Evolutionary conservation across 1,140 invertebrate genomes (phyloP).

Genomic region (Bombus huntii): DNA sequence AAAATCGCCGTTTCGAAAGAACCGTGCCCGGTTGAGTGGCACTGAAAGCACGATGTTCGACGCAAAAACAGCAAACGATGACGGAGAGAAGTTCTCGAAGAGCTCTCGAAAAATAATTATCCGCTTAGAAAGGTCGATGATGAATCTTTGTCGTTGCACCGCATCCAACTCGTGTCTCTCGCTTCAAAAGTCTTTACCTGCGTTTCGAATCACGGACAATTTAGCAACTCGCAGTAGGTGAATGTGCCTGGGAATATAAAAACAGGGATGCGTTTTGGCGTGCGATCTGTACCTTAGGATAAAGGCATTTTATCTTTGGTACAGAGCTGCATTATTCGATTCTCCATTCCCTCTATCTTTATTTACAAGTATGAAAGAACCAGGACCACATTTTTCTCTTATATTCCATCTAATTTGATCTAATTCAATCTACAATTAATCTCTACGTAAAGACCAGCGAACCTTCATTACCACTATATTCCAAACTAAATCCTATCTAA

Average conservation of each 20-base stretch:
- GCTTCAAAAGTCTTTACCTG: conserved; percentile 15
- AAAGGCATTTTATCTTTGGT: neutral
- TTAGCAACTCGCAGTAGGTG: neutral
- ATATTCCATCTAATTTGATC: no score
- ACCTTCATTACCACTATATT: neutral
- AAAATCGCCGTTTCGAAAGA: neutral
- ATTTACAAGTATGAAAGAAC: neutral
- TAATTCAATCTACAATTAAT: neutral
- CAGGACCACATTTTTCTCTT: no score
- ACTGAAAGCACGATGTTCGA: neutral
- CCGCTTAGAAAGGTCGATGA: conserved; percentile 30
- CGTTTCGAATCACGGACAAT: conserved; percentile 12
- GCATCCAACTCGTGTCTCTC: neutral
- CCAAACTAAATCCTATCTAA: neutral
- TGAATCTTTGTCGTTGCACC: conserved; percentile 9
- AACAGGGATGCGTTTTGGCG: neutral
- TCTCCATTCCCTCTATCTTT: neutral
- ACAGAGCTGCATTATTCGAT: neutral
- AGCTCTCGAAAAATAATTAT: conserved; percentile 33
- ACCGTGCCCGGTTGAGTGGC: neutral
- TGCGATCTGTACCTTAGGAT: neutral
- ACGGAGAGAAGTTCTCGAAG: neutral
- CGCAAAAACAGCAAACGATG: neutral
- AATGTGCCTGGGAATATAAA: neutral
- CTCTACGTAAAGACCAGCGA: neutral